Conservation (phyloP, 2,797 vertebrate genomes). For the Tenualosa thibaudeaui region DNA sequence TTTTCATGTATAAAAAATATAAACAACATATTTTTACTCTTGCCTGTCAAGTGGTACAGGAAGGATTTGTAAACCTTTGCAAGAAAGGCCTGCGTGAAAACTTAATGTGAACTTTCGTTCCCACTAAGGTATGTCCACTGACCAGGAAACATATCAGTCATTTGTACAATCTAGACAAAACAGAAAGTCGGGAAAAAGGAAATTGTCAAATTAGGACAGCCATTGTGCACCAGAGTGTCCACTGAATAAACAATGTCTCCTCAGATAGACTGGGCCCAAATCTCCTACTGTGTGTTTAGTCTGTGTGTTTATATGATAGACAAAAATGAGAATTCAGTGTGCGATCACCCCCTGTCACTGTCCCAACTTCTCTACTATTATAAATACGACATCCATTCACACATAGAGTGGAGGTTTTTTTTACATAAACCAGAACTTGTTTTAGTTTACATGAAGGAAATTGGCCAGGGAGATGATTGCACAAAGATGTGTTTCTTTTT, state of each 20-base stretch:
- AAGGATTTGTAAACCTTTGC: neutral
- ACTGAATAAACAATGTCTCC: conserved; percentile 25
- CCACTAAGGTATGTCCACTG: neutral
- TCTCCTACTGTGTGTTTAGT: neutral
- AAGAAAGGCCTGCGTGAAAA: neutral
- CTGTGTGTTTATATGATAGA: neutral
- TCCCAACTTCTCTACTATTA: neutral
- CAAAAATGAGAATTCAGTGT: neutral
- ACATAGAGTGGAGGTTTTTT: neutral
- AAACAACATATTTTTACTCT: neutral
- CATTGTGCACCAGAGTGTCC: neutral
- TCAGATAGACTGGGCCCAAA: neutral
- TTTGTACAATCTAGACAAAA: conserved; percentile 10
- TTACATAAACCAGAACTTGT: conserved; percentile 2
- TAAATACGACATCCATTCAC: conserved; percentile 19
- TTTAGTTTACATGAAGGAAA: neutral
- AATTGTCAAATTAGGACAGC: conserved; percentile 5
- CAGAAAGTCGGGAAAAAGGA: neutral
- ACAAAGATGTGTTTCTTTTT: neutral
- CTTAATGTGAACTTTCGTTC: neutral
- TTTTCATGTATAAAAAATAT: neutral
- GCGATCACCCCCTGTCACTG: neutral
- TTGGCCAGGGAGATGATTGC: neutral
- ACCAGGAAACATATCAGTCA: neutral
- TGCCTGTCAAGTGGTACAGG: conserved; percentile 22